A percentile compares a stretch with the other conserved stretches of the same genome.
These are phyloP conservation scores for Gymnoscopelus microlampas DNA, from an alignment of 2,797 vertebrate genomes.

Conservation along the genomic window DNA sequence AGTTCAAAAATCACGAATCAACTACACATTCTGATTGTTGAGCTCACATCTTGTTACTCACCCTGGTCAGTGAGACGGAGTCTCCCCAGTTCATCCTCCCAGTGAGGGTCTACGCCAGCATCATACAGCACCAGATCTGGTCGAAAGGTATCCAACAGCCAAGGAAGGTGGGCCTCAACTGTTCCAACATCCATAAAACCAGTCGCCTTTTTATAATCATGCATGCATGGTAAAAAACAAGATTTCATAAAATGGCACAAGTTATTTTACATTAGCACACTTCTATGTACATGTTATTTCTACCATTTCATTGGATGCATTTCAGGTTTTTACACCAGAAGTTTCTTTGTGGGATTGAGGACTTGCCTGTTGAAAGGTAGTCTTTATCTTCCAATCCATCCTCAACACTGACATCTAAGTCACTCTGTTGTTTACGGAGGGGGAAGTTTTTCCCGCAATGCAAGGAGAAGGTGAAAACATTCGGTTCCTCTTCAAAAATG, in stretches of 20 bases:
- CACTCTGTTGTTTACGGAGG: slow-evolving; percentile 69
- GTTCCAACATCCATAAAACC: slow-evolving; percentile 1
- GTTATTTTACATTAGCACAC: no score
- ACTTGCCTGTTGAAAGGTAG: slow-evolving; percentile 63
- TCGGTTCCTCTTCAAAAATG: slow-evolving; percentile 72
- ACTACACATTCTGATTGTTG: not conserved
- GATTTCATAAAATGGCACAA: not conserved
- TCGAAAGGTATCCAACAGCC: slow-evolving; percentile 66
- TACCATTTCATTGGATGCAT: not conserved
- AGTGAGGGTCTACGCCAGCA: slow-evolving; percentile 74
- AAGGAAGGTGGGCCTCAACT: slow-evolving; percentile 71
- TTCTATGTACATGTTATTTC: not conserved
- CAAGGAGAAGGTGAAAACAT: slow-evolving; percentile 74
- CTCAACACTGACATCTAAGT: slow-evolving; percentile 72
- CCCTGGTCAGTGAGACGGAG: slow-evolving; percentile 72
- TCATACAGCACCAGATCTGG: slow-evolving; percentile 75
- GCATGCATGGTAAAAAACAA: not conserved
- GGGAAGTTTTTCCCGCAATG: slow-evolving; percentile 78
- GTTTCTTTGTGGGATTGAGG: not conserved
- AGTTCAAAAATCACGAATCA: not conserved
- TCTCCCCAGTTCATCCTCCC: slow-evolving; percentile 71
- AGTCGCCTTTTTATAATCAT: not conserved
- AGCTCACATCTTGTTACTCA: slow-evolving; percentile 14
- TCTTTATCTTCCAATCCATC: slow-evolving; percentile 66
- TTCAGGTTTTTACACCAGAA: not conserved